These are phyloP conservation scores for Cheilosia impressa DNA, from an alignment of 2,888 invertebrate species.

Conservation along the genomic window DNA sequence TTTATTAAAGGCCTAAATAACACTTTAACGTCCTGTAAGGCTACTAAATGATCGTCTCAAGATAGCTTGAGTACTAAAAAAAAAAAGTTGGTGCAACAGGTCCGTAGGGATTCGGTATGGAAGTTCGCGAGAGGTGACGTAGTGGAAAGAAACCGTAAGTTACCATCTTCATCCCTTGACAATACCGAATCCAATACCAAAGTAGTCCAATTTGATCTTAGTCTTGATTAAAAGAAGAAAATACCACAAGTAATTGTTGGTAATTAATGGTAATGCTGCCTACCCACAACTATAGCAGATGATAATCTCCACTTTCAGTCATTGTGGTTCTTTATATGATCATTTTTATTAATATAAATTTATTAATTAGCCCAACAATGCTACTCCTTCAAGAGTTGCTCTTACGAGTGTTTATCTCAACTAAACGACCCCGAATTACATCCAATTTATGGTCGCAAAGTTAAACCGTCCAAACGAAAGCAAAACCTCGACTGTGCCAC, in stretches of 20 bases:
- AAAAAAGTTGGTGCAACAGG: too few relatives aligned
- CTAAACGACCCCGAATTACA: slow-evolving; percentile 28
- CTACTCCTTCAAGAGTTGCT: not conserved
- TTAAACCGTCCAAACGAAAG: slow-evolving; percentile 4
- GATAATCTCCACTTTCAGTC: not conserved
- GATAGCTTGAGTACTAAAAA: too few relatives aligned
- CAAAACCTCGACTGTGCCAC: slow-evolving; percentile 19
- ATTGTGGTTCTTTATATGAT: not conserved
- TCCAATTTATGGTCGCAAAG: slow-evolving; percentile 21
- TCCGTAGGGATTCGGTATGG: too few relatives aligned
- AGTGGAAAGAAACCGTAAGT: too few relatives aligned
- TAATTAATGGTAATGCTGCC: not conserved
- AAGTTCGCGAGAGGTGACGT: too few relatives aligned
- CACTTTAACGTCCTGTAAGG: too few relatives aligned
- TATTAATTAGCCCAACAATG: not conserved
- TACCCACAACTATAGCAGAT: not conserved
- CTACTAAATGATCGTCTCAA: too few relatives aligned
- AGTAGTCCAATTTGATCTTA: too few relatives aligned
- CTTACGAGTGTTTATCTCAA: slow-evolving; percentile 5
- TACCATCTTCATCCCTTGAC: too few relatives aligned
- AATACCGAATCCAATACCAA: too few relatives aligned
- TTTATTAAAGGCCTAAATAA: too few relatives aligned
- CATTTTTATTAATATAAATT: not conserved
- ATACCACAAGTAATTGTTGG: not conserved
- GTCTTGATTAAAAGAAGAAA: too few relatives aligned